These are phyloP conservation scores for Aplysina aerophoba DNA, from an alignment of 37 sponge, comb jelly and placozoan species.

Conservation along the genomic window DNA sequence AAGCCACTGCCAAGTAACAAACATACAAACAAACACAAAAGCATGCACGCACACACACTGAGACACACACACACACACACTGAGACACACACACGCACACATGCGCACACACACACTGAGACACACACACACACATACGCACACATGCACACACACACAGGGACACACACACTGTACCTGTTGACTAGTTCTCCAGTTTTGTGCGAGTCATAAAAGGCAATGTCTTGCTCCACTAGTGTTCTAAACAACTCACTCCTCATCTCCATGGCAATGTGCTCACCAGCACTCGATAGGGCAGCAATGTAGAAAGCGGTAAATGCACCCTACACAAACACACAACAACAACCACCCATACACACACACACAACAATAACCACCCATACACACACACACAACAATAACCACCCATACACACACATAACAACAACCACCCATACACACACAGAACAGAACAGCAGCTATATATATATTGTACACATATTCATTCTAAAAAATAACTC, in stretches of 20 bases:
- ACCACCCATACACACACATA: no score
- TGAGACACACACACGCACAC: constrained; percentile 14
- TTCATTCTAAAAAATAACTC: no score
- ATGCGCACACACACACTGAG: background rate
- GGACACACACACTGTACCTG: no score
- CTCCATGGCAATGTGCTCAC: constrained; percentile 74
- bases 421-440: background rate
- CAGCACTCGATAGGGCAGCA: constrained; percentile 70
- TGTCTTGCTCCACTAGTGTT: constrained; percentile 78
- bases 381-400: background rate
- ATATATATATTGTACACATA: no score
- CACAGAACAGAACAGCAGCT: background rate
- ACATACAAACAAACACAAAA: no score
- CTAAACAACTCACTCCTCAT: constrained; percentile 78
- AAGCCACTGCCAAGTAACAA: no score
- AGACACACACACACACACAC: background rate
- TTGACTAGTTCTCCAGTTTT: constrained; percentile 90
- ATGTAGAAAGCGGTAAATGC: constrained; percentile 79
- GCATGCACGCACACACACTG: background rate
- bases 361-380: background rate
- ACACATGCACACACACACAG: background rate
- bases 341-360: background rate
- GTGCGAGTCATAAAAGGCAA: constrained; percentile 87
- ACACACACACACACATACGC: background rate
- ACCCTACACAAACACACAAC: constrained; percentile 51